Conservation (phyloP, 1,140 invertebrate genomes). For the Achroia grisella region DNA sequence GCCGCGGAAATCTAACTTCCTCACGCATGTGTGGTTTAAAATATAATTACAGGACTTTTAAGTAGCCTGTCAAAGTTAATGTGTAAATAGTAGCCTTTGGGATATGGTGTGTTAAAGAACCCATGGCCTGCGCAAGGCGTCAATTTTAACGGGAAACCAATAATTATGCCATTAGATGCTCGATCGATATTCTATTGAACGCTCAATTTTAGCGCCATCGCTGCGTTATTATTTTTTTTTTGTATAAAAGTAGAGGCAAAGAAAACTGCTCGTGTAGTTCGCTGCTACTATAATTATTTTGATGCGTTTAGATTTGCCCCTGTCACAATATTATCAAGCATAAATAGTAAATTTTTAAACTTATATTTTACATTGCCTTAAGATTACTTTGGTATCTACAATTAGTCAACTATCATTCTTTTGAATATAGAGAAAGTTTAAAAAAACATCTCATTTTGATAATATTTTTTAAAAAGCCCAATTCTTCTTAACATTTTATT, state of each 20-base stretch:
- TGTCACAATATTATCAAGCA: constrained; percentile 24
- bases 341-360: no score
- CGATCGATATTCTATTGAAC: constrained; percentile 62
- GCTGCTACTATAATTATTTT: constrained; percentile 18
- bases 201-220: constrained; percentile 17
- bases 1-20: constrained; percentile 31
- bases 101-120: constrained; percentile 40
- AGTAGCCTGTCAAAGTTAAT: constrained; percentile 67
- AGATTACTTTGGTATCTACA: no score
- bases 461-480: no score
- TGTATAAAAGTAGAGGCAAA: constrained; percentile 2
- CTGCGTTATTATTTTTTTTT: constrained; percentile 16
- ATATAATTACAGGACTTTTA: constrained; percentile 62
- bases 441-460: no score
- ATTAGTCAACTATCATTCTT: no score
- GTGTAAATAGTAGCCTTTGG: constrained; percentile 64
- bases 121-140: constrained; percentile 44
- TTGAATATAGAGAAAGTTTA: no score
- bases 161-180: constrained; percentile 65
- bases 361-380: no score
- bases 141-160: constrained; percentile 57
- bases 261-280: constrained; percentile 2
- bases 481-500: no score
- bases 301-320: constrained; percentile 12
- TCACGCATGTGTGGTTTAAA: constrained; percentile 36